phyloP scores from a whole-genome alignment of 2,888 invertebrate genomes.

The Cantharis rustica region DNA sequence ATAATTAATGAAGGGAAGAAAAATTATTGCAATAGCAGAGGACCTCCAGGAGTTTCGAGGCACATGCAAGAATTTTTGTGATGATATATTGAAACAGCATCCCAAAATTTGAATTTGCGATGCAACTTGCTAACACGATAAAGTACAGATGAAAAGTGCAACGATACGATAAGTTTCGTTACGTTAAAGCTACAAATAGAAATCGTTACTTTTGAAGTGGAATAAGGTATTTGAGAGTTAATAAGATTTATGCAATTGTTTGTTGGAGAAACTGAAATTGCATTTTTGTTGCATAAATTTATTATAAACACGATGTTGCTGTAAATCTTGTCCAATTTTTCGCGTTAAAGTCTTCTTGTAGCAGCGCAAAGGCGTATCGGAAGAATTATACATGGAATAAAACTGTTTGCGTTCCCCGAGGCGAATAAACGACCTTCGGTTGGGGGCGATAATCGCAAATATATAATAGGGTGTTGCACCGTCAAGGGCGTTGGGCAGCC shows the following conservation, averaged over 20 bases:
- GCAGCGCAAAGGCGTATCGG: not conserved
- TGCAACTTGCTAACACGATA: not conserved
- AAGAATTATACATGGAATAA: slow-evolving; percentile 4
- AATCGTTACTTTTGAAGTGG: not conserved
- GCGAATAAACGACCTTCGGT: slow-evolving; percentile 33
- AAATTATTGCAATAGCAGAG: not conserved
- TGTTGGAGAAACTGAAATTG: not conserved
- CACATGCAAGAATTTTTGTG: not conserved
- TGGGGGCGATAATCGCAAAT: slow-evolving; percentile 27
- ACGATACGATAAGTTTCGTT: not conserved
- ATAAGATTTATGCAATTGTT: not conserved
- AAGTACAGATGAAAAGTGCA: not conserved
- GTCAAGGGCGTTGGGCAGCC: slow-evolving; percentile 34
- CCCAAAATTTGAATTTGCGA: not conserved
- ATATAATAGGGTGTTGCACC: slow-evolving; percentile 34
- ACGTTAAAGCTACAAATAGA: not conserved
- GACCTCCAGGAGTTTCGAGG: not conserved
- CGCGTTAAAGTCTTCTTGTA: not conserved
- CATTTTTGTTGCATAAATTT: not conserved
- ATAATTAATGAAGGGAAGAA: not conserved
- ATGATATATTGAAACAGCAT: not conserved
- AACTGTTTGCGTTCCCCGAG: slow-evolving; percentile 13
- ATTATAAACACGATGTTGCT: not conserved
- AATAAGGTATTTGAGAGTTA: not conserved
- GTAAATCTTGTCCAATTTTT: not conserved